Conservation (phyloP, 2,113 vertebrate genomes). For the Numida meleagris region DNA sequence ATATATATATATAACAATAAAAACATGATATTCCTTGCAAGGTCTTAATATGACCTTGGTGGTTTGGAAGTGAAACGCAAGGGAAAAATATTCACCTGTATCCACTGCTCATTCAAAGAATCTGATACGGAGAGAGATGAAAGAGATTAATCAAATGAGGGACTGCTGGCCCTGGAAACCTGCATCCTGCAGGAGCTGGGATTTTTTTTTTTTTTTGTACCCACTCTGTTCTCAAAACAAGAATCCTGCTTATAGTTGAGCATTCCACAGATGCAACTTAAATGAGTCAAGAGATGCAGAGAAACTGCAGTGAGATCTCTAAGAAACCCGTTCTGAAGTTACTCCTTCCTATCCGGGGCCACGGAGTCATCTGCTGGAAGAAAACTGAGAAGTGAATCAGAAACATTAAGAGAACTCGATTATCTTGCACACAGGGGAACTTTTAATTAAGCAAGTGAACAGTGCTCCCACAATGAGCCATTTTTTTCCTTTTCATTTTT, state of each 20-base stretch:
- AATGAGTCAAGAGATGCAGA: not conserved
- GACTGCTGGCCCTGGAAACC: not conserved
- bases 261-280: not conserved
- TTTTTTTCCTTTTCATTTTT: not conserved
- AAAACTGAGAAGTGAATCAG: not conserved
- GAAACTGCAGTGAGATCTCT: not conserved
- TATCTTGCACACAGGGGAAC: not conserved
- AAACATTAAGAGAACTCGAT: not conserved
- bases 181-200: not conserved
- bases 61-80: not conserved
- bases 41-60: not conserved
- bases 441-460: not conserved
- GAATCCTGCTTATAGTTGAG: not conserved
- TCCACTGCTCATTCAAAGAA: not conserved
- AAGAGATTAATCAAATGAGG: not conserved
- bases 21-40: too few relatives aligned
- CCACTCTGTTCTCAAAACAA: not conserved
- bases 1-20: too few relatives aligned
- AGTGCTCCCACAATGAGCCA: not conserved
- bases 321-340: not conserved
- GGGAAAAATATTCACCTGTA: accelerated
- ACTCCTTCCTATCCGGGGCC: not conserved
- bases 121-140: not conserved
- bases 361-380: not conserved
- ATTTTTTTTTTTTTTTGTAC: not conserved